phyloP scores from a whole-genome alignment of 2,797 vertebrate species.

The Centroberyx gerrardi region DNA sequence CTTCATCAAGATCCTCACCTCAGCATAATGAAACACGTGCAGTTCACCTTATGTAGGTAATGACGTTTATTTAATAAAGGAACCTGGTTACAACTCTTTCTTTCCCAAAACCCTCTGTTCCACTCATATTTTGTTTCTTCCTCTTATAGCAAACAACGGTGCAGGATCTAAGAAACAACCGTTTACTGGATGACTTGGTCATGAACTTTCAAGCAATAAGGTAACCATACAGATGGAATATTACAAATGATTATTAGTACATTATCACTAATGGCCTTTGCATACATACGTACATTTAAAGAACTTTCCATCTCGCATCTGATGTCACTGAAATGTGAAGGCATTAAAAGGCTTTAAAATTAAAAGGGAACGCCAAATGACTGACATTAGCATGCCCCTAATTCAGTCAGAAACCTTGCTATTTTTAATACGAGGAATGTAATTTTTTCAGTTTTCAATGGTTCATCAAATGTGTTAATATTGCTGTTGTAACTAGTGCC shows the following conservation, averaged over 20 bases:
- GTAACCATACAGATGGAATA: conserved; percentile 76
- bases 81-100: not conserved
- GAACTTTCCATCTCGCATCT: too few relatives aligned
- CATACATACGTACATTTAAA: not conserved
- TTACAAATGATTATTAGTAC: not conserved
- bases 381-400: too few relatives aligned
- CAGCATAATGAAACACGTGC: not conserved
- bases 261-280: not conserved
- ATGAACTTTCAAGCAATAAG: conserved; percentile 89
- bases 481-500: too few relatives aligned
- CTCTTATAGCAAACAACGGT: conserved; percentile 88
- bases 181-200: conserved; percentile 92
- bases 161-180: conserved; percentile 93
- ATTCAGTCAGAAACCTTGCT: too few relatives aligned
- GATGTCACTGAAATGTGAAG: too few relatives aligned
- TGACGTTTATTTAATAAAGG: not conserved
- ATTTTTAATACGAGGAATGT: too few relatives aligned
- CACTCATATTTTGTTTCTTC: not conserved
- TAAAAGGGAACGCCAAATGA: too few relatives aligned
- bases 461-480: too few relatives aligned
- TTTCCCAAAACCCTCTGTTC: not conserved
- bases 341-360: too few relatives aligned
- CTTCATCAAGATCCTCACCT: not conserved
- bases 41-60: not conserved
- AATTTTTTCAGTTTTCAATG: too few relatives aligned